Evolutionary conservation across 2,113 vertebrate genomes (phyloP).

Genomic region (Emberiza fucata): DNA sequence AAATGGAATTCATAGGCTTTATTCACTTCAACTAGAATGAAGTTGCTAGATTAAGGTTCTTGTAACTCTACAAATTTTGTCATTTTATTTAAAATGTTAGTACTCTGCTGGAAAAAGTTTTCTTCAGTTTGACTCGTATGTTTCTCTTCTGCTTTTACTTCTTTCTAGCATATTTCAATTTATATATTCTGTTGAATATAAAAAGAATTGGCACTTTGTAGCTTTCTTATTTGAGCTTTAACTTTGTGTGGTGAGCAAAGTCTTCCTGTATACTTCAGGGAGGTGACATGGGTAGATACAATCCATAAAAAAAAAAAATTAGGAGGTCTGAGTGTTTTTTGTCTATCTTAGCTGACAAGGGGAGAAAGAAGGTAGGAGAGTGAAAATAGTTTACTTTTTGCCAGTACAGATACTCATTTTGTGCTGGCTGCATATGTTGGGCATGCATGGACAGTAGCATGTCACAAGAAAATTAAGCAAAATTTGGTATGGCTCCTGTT

Average conservation of each 20-base stretch:
- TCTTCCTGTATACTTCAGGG: not conserved
- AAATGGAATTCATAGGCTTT: not conserved
- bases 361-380: not conserved
- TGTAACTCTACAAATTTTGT: not conserved
- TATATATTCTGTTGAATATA: not conserved
- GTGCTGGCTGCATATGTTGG: not conserved
- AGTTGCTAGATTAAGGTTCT: not conserved
- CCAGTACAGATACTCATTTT: not conserved
- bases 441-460: not conserved
- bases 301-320: not conserved
- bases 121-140: not conserved
- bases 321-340: not conserved
- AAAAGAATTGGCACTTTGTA: not conserved
- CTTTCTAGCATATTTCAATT: not conserved
- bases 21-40: not conserved
- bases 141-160: not conserved
- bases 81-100: not conserved
- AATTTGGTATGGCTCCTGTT: slow-evolving; percentile 1
- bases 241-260: not conserved
- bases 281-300: not conserved
- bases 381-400: not conserved
- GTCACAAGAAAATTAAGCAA: not conserved
- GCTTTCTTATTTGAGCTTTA: not conserved
- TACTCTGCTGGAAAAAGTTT: not conserved
- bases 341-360: not conserved